Percentiles rank a stretch among this genome's conserved stretches.
Conservation (phyloP, 2,113 vertebrate genomes). For the Microtus pennsylvanicus region DNA sequence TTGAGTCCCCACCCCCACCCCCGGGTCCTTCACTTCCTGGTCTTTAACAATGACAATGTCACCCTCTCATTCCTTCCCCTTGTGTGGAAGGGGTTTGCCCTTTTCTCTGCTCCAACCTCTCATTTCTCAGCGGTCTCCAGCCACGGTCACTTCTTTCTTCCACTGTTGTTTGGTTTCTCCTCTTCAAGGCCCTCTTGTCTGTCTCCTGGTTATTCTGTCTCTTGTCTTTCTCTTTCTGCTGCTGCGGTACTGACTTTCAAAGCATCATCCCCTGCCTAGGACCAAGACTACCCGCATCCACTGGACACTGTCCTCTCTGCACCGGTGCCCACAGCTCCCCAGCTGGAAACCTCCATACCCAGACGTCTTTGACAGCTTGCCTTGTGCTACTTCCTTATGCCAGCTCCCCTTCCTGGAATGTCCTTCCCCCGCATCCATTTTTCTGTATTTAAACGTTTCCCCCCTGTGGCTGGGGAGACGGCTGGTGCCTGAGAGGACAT, state of each 20-base stretch:
- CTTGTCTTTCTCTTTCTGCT: not conserved
- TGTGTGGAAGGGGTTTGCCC: not conserved
- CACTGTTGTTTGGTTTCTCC: not conserved
- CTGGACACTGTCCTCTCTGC: not conserved
- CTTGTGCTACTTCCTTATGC: not conserved
- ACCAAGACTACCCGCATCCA: not conserved
- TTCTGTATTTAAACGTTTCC: not conserved
- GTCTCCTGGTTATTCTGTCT: not conserved
- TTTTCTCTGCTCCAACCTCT: not conserved
- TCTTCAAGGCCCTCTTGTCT: not conserved
- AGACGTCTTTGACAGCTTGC: not conserved
- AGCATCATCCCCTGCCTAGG: not conserved
- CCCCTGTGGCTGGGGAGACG: not conserved
- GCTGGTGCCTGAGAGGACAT: not conserved
- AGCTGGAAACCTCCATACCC: not conserved
- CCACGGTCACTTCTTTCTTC: not conserved
- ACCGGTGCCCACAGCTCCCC: not conserved
- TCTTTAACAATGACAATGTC: not conserved
- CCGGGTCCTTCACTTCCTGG: not conserved
- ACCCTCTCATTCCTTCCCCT: not conserved
- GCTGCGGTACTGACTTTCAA: not conserved
- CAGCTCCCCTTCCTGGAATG: not conserved
- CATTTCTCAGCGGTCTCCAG: not conserved
- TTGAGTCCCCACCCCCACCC: not conserved
- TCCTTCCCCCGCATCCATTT: not conserved